Evolutionary conservation across 2,797 vertebrate genomes (phyloP), one percentile per base, ranked within the genome.

Genomic region (Myotis vivesi): DNA sequence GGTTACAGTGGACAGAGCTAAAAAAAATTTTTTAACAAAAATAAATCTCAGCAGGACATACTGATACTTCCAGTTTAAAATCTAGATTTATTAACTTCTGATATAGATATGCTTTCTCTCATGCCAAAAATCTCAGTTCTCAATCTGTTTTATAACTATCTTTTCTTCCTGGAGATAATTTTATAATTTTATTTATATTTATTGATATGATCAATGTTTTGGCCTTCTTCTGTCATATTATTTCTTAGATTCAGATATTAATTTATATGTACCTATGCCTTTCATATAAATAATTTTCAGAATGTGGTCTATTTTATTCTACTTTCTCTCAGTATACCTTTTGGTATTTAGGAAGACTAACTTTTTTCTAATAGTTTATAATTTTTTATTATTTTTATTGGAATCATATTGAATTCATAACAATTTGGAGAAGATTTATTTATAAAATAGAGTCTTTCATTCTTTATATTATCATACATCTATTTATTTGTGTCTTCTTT

Each of bases 281-380:
- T 64, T 55, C n/a, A 30, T 28, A 28, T 25, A 75, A 53, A 44
- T 36, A 16, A 64, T 44, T 93, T 75, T 75, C 8, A 79, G 30
- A 44, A 16, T 53, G 38, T 8, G 7, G 77, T 33, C 71, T 59
- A 69, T 69, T 77, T 75, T 66, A 88, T 72, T 85, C 57, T 33
- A 33, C 16, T 69, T 23, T 80, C 8, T 83, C 12, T 59, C 17
- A 82, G 44, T 38, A 69, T 62, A 69, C 33, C 16, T 87, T 62
- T 62, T 62, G 38, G 69, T 62, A 93, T n/a, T 89, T 76, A 92
- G 68, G 20, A 93, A 68, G 30, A 59, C 81, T 41, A 38, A 86
- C 69, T 93, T 82, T 88, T 44, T 89, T 66, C 20, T 69, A 90
- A 81, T 7, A 12, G 1, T 82, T 76, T 81, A 72, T 72, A 20